Conservation (phyloP, 2,797 vertebrate genomes). For the Chaenodraco wilsoni region DNA sequence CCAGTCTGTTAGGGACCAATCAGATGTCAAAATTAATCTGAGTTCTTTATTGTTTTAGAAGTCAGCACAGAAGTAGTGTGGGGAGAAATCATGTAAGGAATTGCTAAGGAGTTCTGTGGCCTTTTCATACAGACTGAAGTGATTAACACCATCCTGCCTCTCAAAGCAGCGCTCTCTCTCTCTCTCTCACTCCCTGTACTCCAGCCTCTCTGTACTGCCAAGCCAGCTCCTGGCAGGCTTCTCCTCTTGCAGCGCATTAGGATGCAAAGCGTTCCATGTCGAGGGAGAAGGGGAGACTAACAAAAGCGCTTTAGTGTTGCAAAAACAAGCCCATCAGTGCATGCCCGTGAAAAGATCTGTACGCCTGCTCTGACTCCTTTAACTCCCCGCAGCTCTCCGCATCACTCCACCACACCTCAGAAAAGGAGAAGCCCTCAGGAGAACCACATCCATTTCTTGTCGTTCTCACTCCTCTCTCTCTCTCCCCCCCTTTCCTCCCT, state of each 20-base stretch:
- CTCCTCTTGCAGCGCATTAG: constrained; percentile 79
- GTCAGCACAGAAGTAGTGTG: constrained; percentile 21
- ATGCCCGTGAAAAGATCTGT: constrained; percentile 84
- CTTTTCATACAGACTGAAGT: constrained; percentile 73
- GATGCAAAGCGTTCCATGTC: constrained; percentile 83
- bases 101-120: constrained; percentile 70
- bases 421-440: constrained; percentile 72
- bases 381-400: constrained; percentile 74
- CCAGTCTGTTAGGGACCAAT: constrained; percentile 54
- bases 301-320: constrained; percentile 86
- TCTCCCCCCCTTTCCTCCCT: constrained; percentile 31
- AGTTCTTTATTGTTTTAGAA: constrained; percentile 55
- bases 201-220: constrained; percentile 75
- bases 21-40: constrained; percentile 58
- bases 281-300: constrained; percentile 82
- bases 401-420: constrained; percentile 69
- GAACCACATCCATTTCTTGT: constrained; percentile 70
- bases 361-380: constrained; percentile 78
- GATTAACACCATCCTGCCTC: constrained; percentile 78
- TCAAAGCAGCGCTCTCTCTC: constrained; percentile 72
- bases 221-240: constrained; percentile 78
- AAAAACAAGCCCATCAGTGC: constrained; percentile 86
- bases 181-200: constrained; percentile 68
- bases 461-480: constrained; percentile 62
- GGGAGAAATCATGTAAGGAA: constrained; percentile 53